Conservation (phyloP, 1,140 invertebrate species). For the Bombus confusus region DNA sequence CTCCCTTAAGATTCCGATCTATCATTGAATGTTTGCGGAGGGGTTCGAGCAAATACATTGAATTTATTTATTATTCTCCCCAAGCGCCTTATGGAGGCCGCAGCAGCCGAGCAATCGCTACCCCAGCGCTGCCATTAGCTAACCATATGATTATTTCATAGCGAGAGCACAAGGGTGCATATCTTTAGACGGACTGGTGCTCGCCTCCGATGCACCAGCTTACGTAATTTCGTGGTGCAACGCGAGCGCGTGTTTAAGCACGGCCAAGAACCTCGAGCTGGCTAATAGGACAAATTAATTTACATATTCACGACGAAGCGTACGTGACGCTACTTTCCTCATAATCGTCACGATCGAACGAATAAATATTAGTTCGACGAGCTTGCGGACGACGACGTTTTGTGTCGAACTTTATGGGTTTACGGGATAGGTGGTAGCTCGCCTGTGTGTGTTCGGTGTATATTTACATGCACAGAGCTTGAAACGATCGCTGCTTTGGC, state of each 20-base stretch:
- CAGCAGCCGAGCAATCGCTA: slow-evolving; percentile 75
- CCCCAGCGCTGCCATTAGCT: slow-evolving; percentile 79
- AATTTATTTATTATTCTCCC: slow-evolving; percentile 80
- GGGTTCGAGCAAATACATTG: slow-evolving; percentile 77
- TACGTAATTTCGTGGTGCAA: slow-evolving; percentile 57
- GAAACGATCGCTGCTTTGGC: too few species aligned
- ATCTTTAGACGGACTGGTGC: slow-evolving; percentile 72
- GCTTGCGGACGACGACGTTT: not conserved
- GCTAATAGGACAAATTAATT: slow-evolving; percentile 51
- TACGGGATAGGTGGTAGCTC: not conserved
- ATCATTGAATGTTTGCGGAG: slow-evolving; percentile 81
- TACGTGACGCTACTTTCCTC: not conserved
- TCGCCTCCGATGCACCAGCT: slow-evolving; percentile 32
- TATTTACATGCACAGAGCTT: not conserved
- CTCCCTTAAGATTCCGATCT: slow-evolving; percentile 75
- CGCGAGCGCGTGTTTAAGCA: slow-evolving; percentile 24
- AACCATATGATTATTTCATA: slow-evolving; percentile 83
- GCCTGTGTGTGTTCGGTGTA: not conserved
- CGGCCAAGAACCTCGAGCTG: not conserved
- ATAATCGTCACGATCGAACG: not conserved
- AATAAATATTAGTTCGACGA: not conserved
- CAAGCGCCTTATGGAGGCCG: slow-evolving; percentile 60
- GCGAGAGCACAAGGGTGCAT: slow-evolving; percentile 77
- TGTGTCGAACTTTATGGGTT: not conserved
- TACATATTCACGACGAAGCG: slow-evolving; percentile 23